Conservation (phyloP, 2,797 vertebrate genomes). For the Pseudochirops corinnae region DNA sequence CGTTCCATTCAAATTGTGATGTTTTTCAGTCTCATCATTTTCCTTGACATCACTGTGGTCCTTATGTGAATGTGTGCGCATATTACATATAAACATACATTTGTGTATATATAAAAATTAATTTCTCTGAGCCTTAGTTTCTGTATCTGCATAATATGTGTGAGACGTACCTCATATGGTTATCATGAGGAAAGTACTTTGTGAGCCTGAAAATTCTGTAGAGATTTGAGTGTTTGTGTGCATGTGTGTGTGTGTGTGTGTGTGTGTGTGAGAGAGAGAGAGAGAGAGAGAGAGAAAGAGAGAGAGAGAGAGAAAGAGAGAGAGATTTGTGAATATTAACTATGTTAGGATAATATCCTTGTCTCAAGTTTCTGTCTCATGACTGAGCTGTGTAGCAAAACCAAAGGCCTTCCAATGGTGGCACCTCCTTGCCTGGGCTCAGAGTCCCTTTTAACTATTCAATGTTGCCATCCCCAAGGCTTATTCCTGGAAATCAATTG, state of each 20-base stretch:
- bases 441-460: constrained; percentile 42
- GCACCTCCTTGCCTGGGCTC: constrained; percentile 3
- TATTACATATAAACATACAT: too few relatives aligned
- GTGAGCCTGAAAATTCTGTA: constrained; percentile 22
- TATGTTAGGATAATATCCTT: neutral
- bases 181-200: constrained; percentile 15
- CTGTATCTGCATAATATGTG: constrained; percentile 42
- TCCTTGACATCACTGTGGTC: neutral
- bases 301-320: too few relatives aligned
- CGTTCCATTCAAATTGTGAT: neutral
- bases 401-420: constrained; percentile 32
- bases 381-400: neutral
- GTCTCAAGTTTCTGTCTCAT: neutral
- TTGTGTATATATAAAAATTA: neutral
- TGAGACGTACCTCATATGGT: constrained; percentile 8
- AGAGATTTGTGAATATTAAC: neutral
- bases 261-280: neutral
- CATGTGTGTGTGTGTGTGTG: neutral
- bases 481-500: constrained; percentile 76
- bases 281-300: too few relatives aligned
- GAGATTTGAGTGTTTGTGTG: neutral
- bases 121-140: constrained; percentile 18
- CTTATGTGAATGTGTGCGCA: neutral
- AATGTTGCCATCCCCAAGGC: neutral
- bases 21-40: neutral